Conservation (phyloP, 2,888 invertebrate genomes). For the Chromoteleia sp. region DNA sequence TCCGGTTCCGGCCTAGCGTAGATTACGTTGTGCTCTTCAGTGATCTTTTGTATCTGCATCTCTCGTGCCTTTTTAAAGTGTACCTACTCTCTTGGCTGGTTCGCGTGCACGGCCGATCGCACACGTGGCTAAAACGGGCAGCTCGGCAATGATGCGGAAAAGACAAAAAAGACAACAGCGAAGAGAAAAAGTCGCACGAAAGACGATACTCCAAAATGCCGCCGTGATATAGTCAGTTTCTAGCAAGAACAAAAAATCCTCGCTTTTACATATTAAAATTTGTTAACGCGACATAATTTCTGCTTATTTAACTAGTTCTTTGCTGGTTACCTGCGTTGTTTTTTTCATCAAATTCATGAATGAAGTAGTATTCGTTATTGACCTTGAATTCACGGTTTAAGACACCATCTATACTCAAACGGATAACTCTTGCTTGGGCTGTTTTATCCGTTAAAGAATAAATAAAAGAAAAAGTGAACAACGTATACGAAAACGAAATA, state of each 20-base stretch:
- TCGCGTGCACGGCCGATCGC: constrained; percentile 67
- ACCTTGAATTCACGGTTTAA: no score
- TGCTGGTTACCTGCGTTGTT: no score
- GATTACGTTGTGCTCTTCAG: constrained; percentile 43
- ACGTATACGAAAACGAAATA: no score
- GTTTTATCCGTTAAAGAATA: no score
- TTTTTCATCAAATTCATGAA: no score
- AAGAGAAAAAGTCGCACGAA: constrained; percentile 44
- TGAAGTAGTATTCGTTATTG: no score
- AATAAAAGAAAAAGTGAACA: no score
- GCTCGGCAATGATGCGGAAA: constrained; percentile 58
- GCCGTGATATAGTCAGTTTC: constrained; percentile 18
- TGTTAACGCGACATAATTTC: not conserved
- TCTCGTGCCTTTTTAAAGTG: constrained; percentile 33
- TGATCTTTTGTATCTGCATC: constrained; percentile 44
- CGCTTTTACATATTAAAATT: not conserved
- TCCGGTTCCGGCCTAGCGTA: constrained; percentile 59
- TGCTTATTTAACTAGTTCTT: no score
- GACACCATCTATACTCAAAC: no score
- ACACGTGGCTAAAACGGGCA: constrained; percentile 64
- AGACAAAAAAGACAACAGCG: constrained; percentile 36
- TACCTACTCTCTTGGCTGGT: constrained; percentile 29
- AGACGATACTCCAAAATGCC: constrained; percentile 51
- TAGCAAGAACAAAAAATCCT: not conserved
- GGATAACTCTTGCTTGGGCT: no score